Base-by-base conservation (phyloP, 1,140 invertebrate species). In the Platyscapa corneri region DNA sequence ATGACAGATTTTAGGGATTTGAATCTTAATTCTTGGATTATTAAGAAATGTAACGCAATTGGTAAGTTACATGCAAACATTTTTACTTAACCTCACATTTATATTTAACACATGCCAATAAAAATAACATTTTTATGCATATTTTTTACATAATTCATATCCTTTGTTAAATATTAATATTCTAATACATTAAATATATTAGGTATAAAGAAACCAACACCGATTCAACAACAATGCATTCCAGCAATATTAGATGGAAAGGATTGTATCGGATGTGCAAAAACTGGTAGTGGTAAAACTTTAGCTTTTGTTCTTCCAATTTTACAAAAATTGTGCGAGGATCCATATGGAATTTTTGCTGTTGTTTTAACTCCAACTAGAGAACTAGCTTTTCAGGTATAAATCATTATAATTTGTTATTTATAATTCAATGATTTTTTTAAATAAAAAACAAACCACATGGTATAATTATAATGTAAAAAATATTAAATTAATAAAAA, bases 221-320 rank as follows among this genome's bases (percentile, higher is more conserved):
- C 96, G n/a, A 97, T 98, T 85, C 97, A 98, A 92, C 90, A 95
- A 89, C 95, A 96, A 87, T 98, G 97, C 89, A 97, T 98, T 88
- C 96, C 97, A 60, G 92, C 95, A 49, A 98, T 99, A 88, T 92
- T 99, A 70, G 88, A 94, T 87, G 98, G 98, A 0, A 94, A 95
- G 89, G 97, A 99, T 94, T 97, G 98, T 82, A 98, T 99, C 90
- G 98, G 98, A 27, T 96, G 98, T 88, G 98, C 98, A 1, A 98
- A 99, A 94, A 99, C 99, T 56, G 99, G 99, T 34, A 99, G 98
- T 82, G 99, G 99, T 56, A 99, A 99, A 95, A 99, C 99, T 10
- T 96, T 99, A 89, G 97, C 98, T 0, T 99, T 99, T 95, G 98
- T 97, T 8, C 90, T 99, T 32, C 99, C 99, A 0, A 98, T 99